Percentiles rank a stretch among this genome's conserved stretches.
These are phyloP conservation scores for Aproaerema taeniolella DNA, from an alignment of 2,888 invertebrate genomes.

Conservation along the genomic window DNA sequence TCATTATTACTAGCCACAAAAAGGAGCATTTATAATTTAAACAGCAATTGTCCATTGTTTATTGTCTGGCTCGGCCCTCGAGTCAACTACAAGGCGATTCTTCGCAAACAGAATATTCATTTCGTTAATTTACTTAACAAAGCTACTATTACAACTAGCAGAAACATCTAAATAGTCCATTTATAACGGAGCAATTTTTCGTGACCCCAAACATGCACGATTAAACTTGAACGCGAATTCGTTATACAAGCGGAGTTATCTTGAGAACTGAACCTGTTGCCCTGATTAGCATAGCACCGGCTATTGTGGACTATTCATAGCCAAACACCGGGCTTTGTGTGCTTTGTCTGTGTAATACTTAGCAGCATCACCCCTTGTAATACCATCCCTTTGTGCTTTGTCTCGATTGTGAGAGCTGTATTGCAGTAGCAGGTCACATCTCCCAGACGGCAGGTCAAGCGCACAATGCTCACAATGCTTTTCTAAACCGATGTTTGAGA, in stretches of 20 bases:
- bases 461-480: slow-evolving; percentile 55
- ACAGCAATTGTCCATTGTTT: slow-evolving; percentile 5
- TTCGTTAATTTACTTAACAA: slow-evolving; percentile 64
- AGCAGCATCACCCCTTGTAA: slow-evolving; percentile 71
- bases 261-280: slow-evolving; percentile 68
- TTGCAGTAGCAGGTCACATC: slow-evolving; percentile 22
- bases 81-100: slow-evolving; percentile 8
- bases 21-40: slow-evolving; percentile 1
- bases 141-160: slow-evolving; percentile 48
- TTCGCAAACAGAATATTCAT: slow-evolving; percentile 41
- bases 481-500: slow-evolving; percentile 51
- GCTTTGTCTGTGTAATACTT: slow-evolving; percentile 69
- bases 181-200: slow-evolving; percentile 32
- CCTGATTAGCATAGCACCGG: slow-evolving; percentile 62
- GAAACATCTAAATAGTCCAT: slow-evolving; percentile 68
- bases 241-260: slow-evolving; percentile 73
- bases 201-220: slow-evolving; percentile 58
- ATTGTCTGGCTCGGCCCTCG: slow-evolving; percentile 13
- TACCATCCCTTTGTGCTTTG: slow-evolving; percentile 43
- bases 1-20: slow-evolving; percentile 1
- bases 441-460: slow-evolving; percentile 62
- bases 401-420: background rate
- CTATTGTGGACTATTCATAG: slow-evolving; percentile 71
- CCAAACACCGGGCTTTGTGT: slow-evolving; percentile 71
- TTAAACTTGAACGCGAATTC: slow-evolving; percentile 74